Conservation (phyloP, 2,888 invertebrate genomes). For the Acleris sparsana region DNA sequence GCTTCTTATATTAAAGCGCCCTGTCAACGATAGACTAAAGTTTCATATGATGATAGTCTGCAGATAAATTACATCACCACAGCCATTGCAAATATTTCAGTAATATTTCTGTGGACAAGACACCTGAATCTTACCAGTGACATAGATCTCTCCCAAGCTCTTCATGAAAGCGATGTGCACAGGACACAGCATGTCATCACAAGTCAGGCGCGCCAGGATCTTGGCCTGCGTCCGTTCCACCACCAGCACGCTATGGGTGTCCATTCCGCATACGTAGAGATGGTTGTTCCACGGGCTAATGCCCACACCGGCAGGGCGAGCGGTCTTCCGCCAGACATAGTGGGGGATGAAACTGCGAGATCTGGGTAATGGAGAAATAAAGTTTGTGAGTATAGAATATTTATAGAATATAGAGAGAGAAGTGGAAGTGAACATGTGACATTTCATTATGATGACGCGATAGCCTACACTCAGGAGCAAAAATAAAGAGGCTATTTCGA, state of each 20-base stretch:
- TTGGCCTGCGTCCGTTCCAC: conserved; percentile 77
- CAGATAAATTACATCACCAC: too few relatives aligned
- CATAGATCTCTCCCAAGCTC: conserved; percentile 82
- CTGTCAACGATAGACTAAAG: too few relatives aligned
- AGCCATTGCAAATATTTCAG: too few relatives aligned
- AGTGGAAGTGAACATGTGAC: too few relatives aligned
- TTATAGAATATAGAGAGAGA: too few relatives aligned
- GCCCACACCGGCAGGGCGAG: conserved; percentile 87
- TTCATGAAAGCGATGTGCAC: conserved; percentile 85
- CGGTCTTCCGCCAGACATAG: conserved; percentile 81
- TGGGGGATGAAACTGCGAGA: conserved; percentile 81
- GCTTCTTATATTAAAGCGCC: too few relatives aligned
- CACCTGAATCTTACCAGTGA: conserved; percentile 72
- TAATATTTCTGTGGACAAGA: too few relatives aligned
- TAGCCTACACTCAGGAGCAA: too few relatives aligned
- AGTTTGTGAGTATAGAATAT: too few relatives aligned
- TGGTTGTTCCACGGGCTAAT: conserved; percentile 85
- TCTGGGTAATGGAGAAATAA: conserved; percentile 49
- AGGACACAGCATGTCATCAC: conserved; percentile 85
- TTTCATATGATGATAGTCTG: too few relatives aligned
- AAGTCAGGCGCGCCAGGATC: conserved; percentile 77
- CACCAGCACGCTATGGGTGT: conserved; percentile 84
- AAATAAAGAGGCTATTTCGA: too few relatives aligned
- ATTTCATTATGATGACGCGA: too few relatives aligned
- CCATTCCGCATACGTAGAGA: conserved; percentile 86